Evolutionary conservation across 2,113 vertebrate species (phyloP).

Genomic region (Clarias batrachus): DNA sequence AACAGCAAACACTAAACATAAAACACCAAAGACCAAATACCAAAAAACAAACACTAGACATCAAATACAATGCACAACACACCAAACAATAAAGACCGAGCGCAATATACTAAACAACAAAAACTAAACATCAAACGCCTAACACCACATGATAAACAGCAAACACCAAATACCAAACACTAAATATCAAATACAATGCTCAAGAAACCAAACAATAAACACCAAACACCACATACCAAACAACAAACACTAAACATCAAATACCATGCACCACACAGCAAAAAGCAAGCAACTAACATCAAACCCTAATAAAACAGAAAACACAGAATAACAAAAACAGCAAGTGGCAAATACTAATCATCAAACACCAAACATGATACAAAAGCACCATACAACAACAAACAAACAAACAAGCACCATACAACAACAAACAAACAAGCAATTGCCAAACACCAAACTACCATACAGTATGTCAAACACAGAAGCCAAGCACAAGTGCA

Average conservation of each 20-base stretch:
- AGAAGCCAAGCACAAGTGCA: not conserved
- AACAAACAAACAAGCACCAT: not conserved
- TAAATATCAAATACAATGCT: not conserved
- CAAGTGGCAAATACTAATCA: not conserved
- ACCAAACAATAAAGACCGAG: not conserved
- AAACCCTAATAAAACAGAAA: not conserved
- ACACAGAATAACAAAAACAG: not conserved
- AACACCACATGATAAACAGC: not conserved
- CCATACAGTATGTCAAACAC: not conserved
- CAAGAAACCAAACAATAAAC: not conserved
- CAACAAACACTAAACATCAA: not conserved
- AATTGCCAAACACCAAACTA: not conserved
- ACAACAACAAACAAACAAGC: not conserved
- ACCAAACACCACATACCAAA: not conserved
- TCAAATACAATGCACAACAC: not conserved
- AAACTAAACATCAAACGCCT: not conserved
- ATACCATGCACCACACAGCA: rapidly evolving
- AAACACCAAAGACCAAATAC: not conserved
- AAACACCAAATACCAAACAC: not conserved
- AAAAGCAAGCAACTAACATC: not conserved
- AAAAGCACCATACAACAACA: not conserved
- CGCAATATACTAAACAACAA: not conserved
- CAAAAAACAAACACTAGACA: not conserved
- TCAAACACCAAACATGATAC: not conserved
- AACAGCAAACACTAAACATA: not conserved